Base-by-base conservation (phyloP, 1,140 invertebrate species). In the Tetramorium parvispinum region DNA sequence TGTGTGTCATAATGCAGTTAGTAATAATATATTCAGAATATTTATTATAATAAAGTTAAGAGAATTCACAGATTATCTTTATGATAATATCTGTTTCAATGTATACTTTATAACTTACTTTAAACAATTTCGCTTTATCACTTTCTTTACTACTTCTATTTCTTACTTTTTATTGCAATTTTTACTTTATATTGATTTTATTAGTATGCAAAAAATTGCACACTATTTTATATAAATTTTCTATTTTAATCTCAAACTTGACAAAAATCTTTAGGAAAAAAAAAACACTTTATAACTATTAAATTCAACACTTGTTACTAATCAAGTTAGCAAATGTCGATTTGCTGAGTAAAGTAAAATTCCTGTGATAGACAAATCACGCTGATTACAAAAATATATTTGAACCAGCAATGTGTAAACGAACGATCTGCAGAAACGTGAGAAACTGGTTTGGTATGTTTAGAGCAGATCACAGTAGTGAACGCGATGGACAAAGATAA, bases 311-410 rank as follows among this genome's bases (percentile, higher is more conserved):
- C 21, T 7, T 53, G 18, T 73, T 55, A n/a, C n/a, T 49, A n/a
- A 37, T 16, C 37, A 46, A 6, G 0, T 88, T 66, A 83, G 32
- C 43, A 85, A 85, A 85, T 88, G 85, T 88, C 53, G 59, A 89
- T 89, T 59, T 43, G 37, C 43, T 40, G 55, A 81, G 53, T 82
- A 11, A 43, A 68, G 49, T 21, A 3, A 85, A 88, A 76, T 53
- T 10, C 21, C 53, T 68, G 51, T 21, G 6, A 21, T 55, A 55
- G 18, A 21, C 32, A 43, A 68, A 77, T 27, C 27, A 16, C 51
- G 51, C n/a, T 24, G 63, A 82, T 81, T 86, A 86, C 49, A 73
- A 88, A 10, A 61, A 70, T 49, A 63, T 37, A 71, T 77, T 85
- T 37, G 49, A 46, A 75, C 27, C 61, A 40, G 21, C 46, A 43